phyloP scores from a whole-genome alignment of 2,888 invertebrate genomes.

The Pantelozetes paolii region DNA sequence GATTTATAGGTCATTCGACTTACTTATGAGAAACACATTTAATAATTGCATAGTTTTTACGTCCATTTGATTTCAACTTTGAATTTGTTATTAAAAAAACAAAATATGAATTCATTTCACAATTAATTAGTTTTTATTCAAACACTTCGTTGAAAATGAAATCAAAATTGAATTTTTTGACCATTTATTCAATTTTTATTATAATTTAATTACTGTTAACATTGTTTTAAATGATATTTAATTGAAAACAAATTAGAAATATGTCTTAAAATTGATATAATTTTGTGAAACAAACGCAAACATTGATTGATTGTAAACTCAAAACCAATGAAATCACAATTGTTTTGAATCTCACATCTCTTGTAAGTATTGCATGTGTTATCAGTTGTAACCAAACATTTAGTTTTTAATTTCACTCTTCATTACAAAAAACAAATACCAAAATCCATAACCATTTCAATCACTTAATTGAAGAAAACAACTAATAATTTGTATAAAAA shows the following conservation, averaged over 20 bases:
- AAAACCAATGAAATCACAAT: background rate
- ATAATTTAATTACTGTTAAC: background rate
- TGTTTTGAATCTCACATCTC: slow-evolving; percentile 6
- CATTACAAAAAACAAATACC: background rate
- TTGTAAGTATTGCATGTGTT: background rate
- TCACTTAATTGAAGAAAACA: background rate
- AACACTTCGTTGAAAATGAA: too few species aligned
- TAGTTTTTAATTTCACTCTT: slow-evolving; percentile 5
- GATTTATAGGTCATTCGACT: slow-evolving; percentile 30
- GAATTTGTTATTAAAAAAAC: too few species aligned
- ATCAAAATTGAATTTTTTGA: too few species aligned
- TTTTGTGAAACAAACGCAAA: too few species aligned
- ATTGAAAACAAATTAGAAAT: background rate
- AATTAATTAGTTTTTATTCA: too few species aligned
- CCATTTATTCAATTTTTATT: background rate
- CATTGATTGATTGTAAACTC: background rate
- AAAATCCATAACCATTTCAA: background rate
- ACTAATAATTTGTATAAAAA: slow-evolving; percentile 3
- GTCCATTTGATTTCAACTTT: too few species aligned
- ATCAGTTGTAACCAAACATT: background rate
- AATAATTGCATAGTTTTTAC: slow-evolving; percentile 8
- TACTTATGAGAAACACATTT: slow-evolving; percentile 29
- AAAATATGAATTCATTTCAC: too few species aligned
- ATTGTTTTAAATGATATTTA: background rate
- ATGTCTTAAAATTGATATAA: background rate